Percentiles rank a stretch among this genome's conserved stretches.
phyloP scores from a whole-genome alignment of 2,888 invertebrate genomes.

The Bembecia ichneumoniformis region DNA sequence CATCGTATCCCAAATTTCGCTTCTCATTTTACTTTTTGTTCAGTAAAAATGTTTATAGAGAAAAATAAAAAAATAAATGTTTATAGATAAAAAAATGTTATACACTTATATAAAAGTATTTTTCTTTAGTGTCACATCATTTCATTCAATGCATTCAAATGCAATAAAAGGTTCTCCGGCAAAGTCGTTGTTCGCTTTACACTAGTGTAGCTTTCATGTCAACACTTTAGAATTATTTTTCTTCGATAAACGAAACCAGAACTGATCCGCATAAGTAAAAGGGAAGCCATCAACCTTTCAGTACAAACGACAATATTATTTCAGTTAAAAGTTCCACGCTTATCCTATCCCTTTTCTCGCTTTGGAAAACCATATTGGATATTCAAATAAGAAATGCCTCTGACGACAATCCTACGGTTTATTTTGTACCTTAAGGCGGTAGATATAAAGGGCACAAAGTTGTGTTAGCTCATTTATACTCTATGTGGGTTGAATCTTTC shows the following conservation, averaged over 20 bases:
- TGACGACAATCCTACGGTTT: slow-evolving; percentile 11
- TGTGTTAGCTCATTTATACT: too few relatives aligned
- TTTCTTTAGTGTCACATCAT: slow-evolving; percentile 1
- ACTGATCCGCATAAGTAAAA: slow-evolving; percentile 12
- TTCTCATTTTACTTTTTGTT: too few relatives aligned
- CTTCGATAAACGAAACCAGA: slow-evolving; percentile 13
- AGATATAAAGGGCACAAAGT: background rate
- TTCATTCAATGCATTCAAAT: slow-evolving; percentile 9
- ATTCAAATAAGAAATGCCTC: slow-evolving; percentile 50
- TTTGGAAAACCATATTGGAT: slow-evolving; percentile 22
- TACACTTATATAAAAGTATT: too few relatives aligned
- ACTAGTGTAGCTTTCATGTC: background rate
- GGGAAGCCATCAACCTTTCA: slow-evolving; percentile 21
- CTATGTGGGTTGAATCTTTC: too few relatives aligned
- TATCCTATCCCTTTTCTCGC: slow-evolving; percentile 45
- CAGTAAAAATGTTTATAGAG: too few relatives aligned
- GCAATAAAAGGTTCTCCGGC: slow-evolving; percentile 7
- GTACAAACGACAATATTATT: slow-evolving; percentile 52
- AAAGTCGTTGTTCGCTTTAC: background rate
- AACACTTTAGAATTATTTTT: background rate
- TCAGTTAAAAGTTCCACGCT: slow-evolving; percentile 53
- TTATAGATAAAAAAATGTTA: too few relatives aligned
- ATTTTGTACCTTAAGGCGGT: background rate
- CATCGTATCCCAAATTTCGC: too few relatives aligned
- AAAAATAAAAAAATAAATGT: too few relatives aligned